A percentile compares a stretch with the other conserved stretches of the same genome.
Evolutionary conservation across 2,113 vertebrate genomes (phyloP).

Genomic region (Oreochromis niloticus): DNA sequence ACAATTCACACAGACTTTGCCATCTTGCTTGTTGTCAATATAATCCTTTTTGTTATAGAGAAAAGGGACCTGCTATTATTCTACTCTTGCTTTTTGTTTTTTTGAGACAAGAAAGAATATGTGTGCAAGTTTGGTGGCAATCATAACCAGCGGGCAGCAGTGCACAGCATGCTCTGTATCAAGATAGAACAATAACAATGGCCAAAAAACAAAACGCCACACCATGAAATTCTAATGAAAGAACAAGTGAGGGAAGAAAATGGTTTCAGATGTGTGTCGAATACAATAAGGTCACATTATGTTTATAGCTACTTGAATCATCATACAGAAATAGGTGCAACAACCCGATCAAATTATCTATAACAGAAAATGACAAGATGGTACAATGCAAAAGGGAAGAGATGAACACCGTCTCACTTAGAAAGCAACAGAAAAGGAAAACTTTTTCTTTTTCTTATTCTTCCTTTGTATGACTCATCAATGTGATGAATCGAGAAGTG

Average conservation of each 20-base stretch:
- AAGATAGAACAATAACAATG: not conserved
- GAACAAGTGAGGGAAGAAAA: not conserved
- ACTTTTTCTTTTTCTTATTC: not conserved
- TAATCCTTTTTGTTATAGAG: not conserved
- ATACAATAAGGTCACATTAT: conserved; percentile 49
- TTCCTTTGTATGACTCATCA: not conserved
- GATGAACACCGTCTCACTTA: not conserved
- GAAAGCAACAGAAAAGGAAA: not conserved
- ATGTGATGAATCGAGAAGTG: not conserved
- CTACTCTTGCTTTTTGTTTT: not conserved
- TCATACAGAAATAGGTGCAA: not conserved
- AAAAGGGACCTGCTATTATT: not conserved
- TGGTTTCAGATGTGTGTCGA: conserved; percentile 35
- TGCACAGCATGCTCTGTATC: not conserved
- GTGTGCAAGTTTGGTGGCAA: not conserved
- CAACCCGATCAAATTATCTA: conserved; percentile 30
- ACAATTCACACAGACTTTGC: not conserved
- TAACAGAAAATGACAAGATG: conserved; percentile 3
- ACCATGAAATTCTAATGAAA: conserved; percentile 24
- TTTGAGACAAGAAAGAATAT: not conserved
- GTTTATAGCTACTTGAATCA: conserved; percentile 27
- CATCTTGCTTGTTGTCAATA: not conserved
- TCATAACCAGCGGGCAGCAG: conserved; percentile 7
- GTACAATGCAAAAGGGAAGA: not conserved
- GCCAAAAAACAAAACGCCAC: not conserved